These are phyloP conservation scores for Eupithecia exiguata DNA, from an alignment of 2,888 invertebrate species.

Conservation along the genomic window DNA sequence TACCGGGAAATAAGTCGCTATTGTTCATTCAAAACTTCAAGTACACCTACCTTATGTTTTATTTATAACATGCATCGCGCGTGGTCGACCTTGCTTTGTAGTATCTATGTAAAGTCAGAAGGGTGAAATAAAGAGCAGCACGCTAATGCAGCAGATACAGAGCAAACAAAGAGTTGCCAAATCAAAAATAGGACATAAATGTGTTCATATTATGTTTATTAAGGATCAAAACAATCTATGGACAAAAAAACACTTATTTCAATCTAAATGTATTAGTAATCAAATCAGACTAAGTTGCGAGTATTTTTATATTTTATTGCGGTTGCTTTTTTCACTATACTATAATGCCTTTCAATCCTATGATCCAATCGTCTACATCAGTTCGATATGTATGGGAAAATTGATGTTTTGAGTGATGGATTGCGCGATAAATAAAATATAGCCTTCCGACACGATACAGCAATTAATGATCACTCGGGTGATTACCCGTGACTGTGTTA, in stretches of 20 bases:
- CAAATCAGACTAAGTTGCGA: not conserved
- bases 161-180: not conserved
- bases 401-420: slow-evolving; percentile 36
- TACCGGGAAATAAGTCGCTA: not conserved
- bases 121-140: not conserved
- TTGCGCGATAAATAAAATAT: slow-evolving; percentile 42
- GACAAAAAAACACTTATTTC: not conserved
- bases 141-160: not conserved
- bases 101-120: not conserved
- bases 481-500: slow-evolving; percentile 13
- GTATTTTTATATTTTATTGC: not conserved
- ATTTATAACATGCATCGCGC: not conserved
- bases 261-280: no score
- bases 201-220: no score
- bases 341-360: not conserved
- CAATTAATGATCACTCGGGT: slow-evolving; percentile 28
- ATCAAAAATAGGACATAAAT: not conserved
- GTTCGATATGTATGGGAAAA: slow-evolving; percentile 11
- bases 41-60: not conserved
- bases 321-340: not conserved
- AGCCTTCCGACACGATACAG: slow-evolving; percentile 28
- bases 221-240: not conserved
- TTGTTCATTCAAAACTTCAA: not conserved
- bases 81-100: not conserved
- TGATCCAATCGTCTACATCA: not conserved